Conservation (phyloP, 2,888 invertebrate genomes). For the Diploptera punctata region DNA sequence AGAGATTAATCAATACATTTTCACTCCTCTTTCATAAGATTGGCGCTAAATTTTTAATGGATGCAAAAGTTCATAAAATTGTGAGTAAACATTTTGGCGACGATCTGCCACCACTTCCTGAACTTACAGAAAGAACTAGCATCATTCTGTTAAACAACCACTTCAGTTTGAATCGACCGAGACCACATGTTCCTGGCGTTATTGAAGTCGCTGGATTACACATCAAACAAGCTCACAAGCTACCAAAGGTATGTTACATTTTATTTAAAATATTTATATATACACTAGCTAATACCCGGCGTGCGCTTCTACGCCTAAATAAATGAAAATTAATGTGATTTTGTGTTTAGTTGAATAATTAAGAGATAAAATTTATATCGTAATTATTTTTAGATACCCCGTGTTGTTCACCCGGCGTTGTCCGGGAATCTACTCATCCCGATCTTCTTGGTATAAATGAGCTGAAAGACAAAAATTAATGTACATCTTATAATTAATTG, state of each 20-base stretch:
- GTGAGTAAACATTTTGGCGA: slow-evolving; percentile 61
- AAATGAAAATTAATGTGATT: too few species aligned
- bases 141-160: slow-evolving; percentile 60
- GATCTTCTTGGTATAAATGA: too few species aligned
- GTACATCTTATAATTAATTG: too few species aligned
- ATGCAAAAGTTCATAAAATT: slow-evolving; percentile 52
- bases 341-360: too few species aligned
- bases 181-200: slow-evolving; percentile 63
- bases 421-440: too few species aligned
- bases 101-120: slow-evolving; percentile 55
- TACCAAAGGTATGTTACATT: slow-evolving; percentile 42
- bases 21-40: background rate
- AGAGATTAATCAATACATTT: slow-evolving; percentile 47
- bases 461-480: too few species aligned
- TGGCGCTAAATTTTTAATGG: slow-evolving; percentile 30
- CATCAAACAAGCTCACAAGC: slow-evolving; percentile 50
- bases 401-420: too few species aligned
- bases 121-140: slow-evolving; percentile 58
- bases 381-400: too few species aligned
- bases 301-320: too few species aligned
- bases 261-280: too few species aligned
- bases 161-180: slow-evolving; percentile 57
- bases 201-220: slow-evolving; percentile 69
- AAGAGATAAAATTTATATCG: too few species aligned
- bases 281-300: too few species aligned